These are phyloP conservation scores for Ophiodon elongatus DNA, from an alignment of 2,113 vertebrate species.

Conservation along the genomic window DNA sequence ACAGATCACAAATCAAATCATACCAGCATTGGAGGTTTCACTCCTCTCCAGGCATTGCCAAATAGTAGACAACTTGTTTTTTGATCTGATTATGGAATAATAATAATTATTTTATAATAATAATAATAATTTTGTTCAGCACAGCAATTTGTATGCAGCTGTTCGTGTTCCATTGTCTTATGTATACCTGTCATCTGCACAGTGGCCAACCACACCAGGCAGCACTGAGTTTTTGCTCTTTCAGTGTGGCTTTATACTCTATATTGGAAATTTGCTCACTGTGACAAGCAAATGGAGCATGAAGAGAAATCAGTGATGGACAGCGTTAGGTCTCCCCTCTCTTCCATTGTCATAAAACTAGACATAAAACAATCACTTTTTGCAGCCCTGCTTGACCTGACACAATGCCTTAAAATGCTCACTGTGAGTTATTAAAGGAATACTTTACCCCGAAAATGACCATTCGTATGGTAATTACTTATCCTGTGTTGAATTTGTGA, in stretches of 20 bases:
- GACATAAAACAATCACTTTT: constrained; percentile 3
- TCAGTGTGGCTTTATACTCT: neutral
- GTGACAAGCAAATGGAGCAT: constrained; percentile 35
- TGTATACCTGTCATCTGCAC: neutral
- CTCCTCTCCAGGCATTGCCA: neutral
- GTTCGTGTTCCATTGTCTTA: neutral
- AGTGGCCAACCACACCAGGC: neutral
- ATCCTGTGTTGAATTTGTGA: neutral
- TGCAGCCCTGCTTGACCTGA: constrained; percentile 5
- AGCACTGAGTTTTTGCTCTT: constrained; percentile 9
- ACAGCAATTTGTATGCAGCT: neutral
- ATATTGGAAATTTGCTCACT: constrained; percentile 20
- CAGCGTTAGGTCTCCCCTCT: neutral
- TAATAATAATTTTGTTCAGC: neutral
- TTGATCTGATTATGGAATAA: constrained; percentile 8
- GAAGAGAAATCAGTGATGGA: constrained; percentile 29
- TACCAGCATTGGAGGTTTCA: neutral
- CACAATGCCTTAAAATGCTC: neutral
- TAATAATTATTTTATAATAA: no score
- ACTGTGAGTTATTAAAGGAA: neutral
- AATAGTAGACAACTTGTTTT: neutral
- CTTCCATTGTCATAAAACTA: constrained; percentile 10
- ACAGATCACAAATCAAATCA: constrained; percentile 29
- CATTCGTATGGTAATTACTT: neutral
- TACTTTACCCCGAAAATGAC: neutral